phyloP scores from a whole-genome alignment of 1,140 invertebrate species.

The Frieseomelitta varia region DNA sequence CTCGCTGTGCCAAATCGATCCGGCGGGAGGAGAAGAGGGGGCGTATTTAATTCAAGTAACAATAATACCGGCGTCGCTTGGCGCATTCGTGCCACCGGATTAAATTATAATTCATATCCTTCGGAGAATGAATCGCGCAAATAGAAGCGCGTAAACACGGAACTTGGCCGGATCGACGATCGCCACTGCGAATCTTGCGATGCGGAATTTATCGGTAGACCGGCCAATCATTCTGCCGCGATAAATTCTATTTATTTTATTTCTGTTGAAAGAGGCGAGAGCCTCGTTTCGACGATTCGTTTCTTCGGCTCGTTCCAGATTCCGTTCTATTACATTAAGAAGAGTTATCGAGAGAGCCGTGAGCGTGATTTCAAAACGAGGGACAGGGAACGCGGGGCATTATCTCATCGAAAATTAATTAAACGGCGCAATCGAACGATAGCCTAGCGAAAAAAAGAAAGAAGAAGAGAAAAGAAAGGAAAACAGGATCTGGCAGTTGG shows the following conservation, averaged over 20 bases:
- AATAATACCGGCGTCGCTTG: not conserved
- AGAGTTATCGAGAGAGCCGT: not conserved
- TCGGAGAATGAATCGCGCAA: conserved; percentile 4
- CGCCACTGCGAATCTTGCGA: not conserved
- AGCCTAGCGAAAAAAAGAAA: too few relatives aligned
- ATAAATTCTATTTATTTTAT: not conserved
- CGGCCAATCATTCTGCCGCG: not conserved
- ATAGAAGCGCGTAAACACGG: not conserved
- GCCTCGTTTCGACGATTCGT: not conserved
- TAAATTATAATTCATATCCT: conserved; percentile 21
- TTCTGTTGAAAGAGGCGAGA: not conserved
- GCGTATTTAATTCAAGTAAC: not conserved
- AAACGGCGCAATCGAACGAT: not conserved
- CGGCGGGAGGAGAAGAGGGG: too few relatives aligned
- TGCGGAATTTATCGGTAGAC: not conserved
- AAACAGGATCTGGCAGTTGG: not conserved
- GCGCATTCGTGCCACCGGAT: not conserved
- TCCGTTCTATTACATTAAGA: not conserved
- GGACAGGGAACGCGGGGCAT: not conserved
- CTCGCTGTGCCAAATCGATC: not conserved
- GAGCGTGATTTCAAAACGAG: not conserved
- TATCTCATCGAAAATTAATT: not conserved
- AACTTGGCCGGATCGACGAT: not conserved
- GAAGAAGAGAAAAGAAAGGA: too few relatives aligned
- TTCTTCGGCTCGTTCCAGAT: not conserved